A percentile compares a stretch with the other conserved stretches of the same genome.
These are phyloP conservation scores for Cichlasoma orientale DNA, from an alignment of 2,797 vertebrate species.

Conservation along the genomic window DNA sequence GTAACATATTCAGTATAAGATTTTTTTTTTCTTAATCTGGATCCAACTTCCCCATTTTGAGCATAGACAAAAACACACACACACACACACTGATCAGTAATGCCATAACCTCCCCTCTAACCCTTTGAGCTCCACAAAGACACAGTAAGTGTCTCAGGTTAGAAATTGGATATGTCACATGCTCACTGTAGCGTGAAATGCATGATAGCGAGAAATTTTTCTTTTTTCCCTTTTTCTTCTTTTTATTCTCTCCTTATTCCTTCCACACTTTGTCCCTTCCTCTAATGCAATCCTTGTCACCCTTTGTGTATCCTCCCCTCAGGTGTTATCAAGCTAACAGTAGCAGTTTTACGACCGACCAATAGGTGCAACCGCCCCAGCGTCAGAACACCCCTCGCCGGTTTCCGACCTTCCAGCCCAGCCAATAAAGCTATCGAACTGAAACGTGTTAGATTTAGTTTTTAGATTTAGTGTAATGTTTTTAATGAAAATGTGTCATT, in stretches of 20 bases:
- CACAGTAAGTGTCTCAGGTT: slow-evolving; percentile 51
- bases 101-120: slow-evolving; percentile 42
- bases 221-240: slow-evolving; percentile 10
- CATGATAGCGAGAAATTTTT: slow-evolving; percentile 48
- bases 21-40: slow-evolving; percentile 11
- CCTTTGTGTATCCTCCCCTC: neutral
- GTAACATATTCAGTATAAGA: slow-evolving; percentile 41
- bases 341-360: neutral
- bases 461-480: neutral
- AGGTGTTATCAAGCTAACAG: slow-evolving; percentile 1
- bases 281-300: neutral
- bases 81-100: slow-evolving; percentile 23
- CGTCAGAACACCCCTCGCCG: neutral
- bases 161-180: slow-evolving; percentile 65
- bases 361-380: neutral
- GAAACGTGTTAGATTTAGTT: neutral
- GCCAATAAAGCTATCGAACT: neutral
- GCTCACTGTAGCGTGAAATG: slow-evolving; percentile 55
- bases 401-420: neutral
- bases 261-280: neutral
- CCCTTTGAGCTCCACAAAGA: slow-evolving; percentile 46
- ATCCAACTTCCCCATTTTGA: slow-evolving; percentile 9
- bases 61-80: slow-evolving; percentile 2
- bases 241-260: slow-evolving; percentile 9
- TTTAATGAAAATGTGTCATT: slow-evolving; percentile 4